phyloP scores from a whole-genome alignment of 2,888 invertebrate species.

The Chorisops tibialis region DNA sequence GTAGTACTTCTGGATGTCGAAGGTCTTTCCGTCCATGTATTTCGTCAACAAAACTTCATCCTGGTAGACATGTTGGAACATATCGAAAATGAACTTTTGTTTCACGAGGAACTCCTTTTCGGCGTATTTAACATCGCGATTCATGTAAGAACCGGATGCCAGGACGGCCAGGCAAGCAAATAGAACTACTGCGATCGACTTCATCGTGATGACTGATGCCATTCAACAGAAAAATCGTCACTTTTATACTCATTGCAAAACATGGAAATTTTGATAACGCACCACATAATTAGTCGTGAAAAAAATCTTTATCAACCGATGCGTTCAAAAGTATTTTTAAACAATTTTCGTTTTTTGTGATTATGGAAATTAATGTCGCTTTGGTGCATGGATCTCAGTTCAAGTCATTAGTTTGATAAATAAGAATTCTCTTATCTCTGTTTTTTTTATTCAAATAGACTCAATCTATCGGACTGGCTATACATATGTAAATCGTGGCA shows the following conservation, averaged over 20 bases:
- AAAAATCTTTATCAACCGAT: too few relatives aligned
- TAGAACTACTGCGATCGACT: conserved; percentile 41
- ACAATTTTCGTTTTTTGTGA: too few relatives aligned
- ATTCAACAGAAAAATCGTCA: neutral
- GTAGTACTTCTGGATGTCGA: conserved; percentile 58
- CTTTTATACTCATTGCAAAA: neutral
- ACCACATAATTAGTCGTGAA: too few relatives aligned
- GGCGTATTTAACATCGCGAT: conserved; percentile 49
- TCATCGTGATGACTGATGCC: conserved; percentile 45
- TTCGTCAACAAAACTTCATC: conserved; percentile 51
- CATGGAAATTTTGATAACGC: too few relatives aligned
- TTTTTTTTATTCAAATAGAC: too few relatives aligned
- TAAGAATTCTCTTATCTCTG: too few relatives aligned
- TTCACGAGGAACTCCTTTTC: conserved; percentile 55
- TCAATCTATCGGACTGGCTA: too few relatives aligned
- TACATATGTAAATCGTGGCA: too few relatives aligned
- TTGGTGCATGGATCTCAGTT: too few relatives aligned
- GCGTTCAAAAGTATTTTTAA: too few relatives aligned
- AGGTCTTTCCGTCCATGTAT: conserved; percentile 58
- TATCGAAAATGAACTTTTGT: conserved; percentile 55
- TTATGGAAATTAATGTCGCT: too few relatives aligned
- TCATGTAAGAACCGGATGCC: conserved; percentile 33
- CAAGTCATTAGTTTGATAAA: too few relatives aligned
- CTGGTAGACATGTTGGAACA: conserved; percentile 60
- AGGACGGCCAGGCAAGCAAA: conserved; percentile 40